Base-by-base conservation (phyloP, 2,797 vertebrate genomes). In the Antrozous pallidus region DNA sequence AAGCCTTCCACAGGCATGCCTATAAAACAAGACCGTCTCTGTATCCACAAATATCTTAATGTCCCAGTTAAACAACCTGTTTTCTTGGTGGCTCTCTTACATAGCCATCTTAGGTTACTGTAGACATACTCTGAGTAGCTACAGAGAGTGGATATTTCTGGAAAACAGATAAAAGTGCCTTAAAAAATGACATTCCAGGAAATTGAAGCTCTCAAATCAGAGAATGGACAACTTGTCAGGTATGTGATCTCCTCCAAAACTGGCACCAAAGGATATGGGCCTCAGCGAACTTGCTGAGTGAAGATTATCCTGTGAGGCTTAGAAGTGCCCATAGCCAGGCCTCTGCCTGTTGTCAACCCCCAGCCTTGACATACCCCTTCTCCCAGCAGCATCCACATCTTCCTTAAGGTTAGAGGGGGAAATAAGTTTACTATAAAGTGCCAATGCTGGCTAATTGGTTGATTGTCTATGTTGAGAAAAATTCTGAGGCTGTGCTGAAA, bases 401-500 rank as follows among this genome's bases (percentile, higher is more conserved):
- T 40, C 51, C 58, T 70, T 31, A 67, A 75, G 16, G 8, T 40
- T 38, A 33, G n/a, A 85, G 51, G 20, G 42, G 28, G 33, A 79
- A 40, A 17, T 31, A n/a, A 47, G 26, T 87, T 82, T 86, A 56
- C 45, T 58, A 71, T 70, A 26, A 74, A 69, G 16, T 63, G 24
- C 33, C 33, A 75, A 3, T 33, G 88, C 77, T 73, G 36, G 16
- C 31, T 75, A 36, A 49, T 54, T 88, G 40, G 42, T 36, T 75
- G 33, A 14, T 45, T 91, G 36, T 81, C 75, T 36, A 17, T 67
- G 58, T 77, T 89, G 88, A 93, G 63, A 92, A 92, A 26, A 26
- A 87, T 94, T 75, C 80, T 92, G 84, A 83, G n/a, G 40, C 16
- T 75, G 22, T 61, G 18, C 61, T 58, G 80, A 90, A 89, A 93